Evolutionary conservation across 2,888 invertebrate genomes (phyloP), one percentile per base, ranked within the genome.

Genomic region (Ophion obscuratus): DNA sequence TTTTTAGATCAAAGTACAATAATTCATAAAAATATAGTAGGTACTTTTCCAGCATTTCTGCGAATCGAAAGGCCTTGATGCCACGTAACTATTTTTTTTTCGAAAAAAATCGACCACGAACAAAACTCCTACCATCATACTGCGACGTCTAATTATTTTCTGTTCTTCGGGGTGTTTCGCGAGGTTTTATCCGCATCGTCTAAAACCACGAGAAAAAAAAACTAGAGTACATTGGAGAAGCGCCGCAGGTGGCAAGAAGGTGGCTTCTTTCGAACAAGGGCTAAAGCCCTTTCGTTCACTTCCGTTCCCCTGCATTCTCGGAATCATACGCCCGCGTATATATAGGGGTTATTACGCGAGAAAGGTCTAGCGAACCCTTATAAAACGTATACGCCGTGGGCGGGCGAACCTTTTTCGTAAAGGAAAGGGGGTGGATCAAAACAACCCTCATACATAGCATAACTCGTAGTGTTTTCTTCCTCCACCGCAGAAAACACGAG

Each of bases 201-300:
- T 9, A 62, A 61, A 70, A 53, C 27, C 5, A 44, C 24, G 68
- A 36, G 20, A 62, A 40, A 62, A 24, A 24, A 81, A 75, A 27
- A 7, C 44, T 24, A 31, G 79, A 64, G 31, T 74, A n/a, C 57
- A n/a, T 40, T 57, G 73, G 64, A 73, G 73, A 74, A 70, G 85
- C 80, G 85, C 89, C 75, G 71, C 87, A 87, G 86, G 87, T 88
- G 87, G 81, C 84, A 78, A 78, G 84, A 44, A 73, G 73, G 73
- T 74, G 88, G 88, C 88, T 90, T 89, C 87, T 85, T 87, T 88
- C 87, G 78, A 87, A 78, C 86, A 90, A 90, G 91, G 91, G 91
- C 89, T 90, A 88, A n/a, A 91, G 88, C 86, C 87, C 87, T 87
- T 86, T 24, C 68, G 74, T 78, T 31, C 20, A 66, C 68, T 75